Evolutionary conservation across 2,797 vertebrate species (phyloP).

Genomic region (Gallinago stenura): DNA sequence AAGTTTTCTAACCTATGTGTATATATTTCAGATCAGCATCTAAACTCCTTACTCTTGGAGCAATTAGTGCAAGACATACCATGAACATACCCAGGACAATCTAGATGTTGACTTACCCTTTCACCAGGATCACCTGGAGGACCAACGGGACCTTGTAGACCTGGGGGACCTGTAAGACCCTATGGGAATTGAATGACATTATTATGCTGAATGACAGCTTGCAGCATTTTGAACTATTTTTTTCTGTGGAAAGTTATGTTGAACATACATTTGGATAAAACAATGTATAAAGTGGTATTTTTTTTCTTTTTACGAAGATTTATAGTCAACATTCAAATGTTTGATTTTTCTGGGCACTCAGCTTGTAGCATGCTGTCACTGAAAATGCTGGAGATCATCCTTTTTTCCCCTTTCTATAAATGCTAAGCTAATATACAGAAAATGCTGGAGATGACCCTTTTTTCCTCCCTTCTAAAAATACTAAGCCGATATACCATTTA

Average conservation of each 20-base stretch:
- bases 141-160: constrained; percentile 92
- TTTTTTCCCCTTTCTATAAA: background rate
- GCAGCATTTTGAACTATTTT: background rate
- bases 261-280: background rate
- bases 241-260: background rate
- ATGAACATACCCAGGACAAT: background rate
- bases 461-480: background rate
- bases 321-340: background rate
- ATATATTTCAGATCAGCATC: background rate
- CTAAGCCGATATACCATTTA: background rate
- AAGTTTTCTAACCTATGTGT: background rate
- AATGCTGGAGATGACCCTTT: background rate
- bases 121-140: constrained; percentile 92
- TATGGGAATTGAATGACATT: constrained; percentile 70
- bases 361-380: background rate
- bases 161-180: constrained; percentile 95
- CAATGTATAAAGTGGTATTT: background rate
- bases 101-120: constrained; percentile 84
- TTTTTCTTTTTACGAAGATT: background rate
- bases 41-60: background rate
- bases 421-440: background rate
- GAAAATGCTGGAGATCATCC: background rate
- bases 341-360: background rate
- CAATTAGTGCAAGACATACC: background rate
- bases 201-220: background rate